Percentiles rank a stretch among this genome's conserved stretches.
phyloP scores from a whole-genome alignment of 2,888 invertebrate genomes.

The Carpatolechia fugitivella region DNA sequence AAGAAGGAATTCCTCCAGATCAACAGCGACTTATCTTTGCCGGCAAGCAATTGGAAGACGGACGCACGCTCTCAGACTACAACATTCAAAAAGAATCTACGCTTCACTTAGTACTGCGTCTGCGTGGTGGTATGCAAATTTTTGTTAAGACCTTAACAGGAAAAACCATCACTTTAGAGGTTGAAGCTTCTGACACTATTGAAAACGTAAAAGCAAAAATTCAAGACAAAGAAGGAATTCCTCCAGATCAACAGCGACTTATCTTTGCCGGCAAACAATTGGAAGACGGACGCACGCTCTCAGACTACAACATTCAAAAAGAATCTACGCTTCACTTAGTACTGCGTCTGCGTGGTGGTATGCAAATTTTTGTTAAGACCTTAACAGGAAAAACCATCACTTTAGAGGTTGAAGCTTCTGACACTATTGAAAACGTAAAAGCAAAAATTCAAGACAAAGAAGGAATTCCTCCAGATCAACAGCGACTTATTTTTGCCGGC shows the following conservation, averaged over 20 bases:
- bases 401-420: conserved; percentile 40
- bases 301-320: conserved; percentile 41
- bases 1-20: conserved; percentile 33
- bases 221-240: conserved; percentile 32
- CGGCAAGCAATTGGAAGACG: conserved; percentile 31
- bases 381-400: conserved; percentile 41
- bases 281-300: conserved; percentile 34
- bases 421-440: conserved; percentile 47
- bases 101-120: conserved; percentile 21
- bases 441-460: conserved; percentile 48
- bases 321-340: conserved; percentile 39
- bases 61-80: conserved; percentile 27
- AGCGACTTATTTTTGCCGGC: conserved; percentile 42
- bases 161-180: conserved; percentile 18
- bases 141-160: conserved; percentile 19
- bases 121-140: conserved; percentile 19
- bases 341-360: conserved; percentile 36
- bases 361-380: conserved; percentile 40
- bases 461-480: conserved; percentile 46
- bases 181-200: conserved; percentile 17
- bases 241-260: conserved; percentile 40
- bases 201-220: conserved; percentile 19
- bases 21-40: conserved; percentile 31
- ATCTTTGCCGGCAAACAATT: conserved; percentile 44
- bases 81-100: conserved; percentile 29